Conservation (phyloP, 2,888 invertebrate species). For the Atethmia centrago region DNA sequence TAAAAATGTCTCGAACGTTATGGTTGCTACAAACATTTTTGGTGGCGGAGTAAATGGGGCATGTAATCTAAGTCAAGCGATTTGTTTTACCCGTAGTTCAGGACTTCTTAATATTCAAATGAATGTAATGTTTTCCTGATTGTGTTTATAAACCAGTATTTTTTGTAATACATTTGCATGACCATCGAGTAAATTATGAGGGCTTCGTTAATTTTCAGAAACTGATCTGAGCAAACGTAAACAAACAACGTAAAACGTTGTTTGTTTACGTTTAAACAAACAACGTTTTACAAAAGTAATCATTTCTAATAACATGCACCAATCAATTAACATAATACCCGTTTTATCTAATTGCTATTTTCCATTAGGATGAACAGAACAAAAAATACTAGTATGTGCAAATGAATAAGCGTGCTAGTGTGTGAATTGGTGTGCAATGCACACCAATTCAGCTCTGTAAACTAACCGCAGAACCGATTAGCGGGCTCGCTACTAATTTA, state of each 20-base stretch:
- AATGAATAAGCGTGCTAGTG: no score
- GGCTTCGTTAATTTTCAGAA: not conserved
- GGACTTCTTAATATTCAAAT: not conserved
- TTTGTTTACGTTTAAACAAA: no score
- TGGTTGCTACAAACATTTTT: conserved; percentile 4
- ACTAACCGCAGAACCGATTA: conserved; percentile 52
- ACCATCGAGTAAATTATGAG: not conserved
- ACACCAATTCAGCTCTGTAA: conserved; percentile 16
- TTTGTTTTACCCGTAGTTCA: not conserved
- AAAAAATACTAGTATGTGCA: not conserved
- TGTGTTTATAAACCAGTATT: not conserved
- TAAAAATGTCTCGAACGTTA: not conserved
- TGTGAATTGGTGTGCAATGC: no score
- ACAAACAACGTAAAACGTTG: not conserved
- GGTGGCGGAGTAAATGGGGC: not conserved
- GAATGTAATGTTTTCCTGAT: not conserved
- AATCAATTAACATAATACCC: conserved; percentile 2
- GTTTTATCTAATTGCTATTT: conserved; percentile 24
- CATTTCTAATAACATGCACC: not conserved
- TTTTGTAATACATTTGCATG: not conserved
- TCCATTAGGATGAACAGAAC: conserved; percentile 8
- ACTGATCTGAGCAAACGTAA: not conserved
- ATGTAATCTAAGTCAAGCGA: not conserved
- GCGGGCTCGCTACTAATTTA: conserved; percentile 45
- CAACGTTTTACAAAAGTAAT: not conserved